A percentile compares a stretch with the other conserved stretches of the same genome.
phyloP scores from a whole-genome alignment of 2,797 vertebrate species.

The Meriones psammophilus region DNA sequence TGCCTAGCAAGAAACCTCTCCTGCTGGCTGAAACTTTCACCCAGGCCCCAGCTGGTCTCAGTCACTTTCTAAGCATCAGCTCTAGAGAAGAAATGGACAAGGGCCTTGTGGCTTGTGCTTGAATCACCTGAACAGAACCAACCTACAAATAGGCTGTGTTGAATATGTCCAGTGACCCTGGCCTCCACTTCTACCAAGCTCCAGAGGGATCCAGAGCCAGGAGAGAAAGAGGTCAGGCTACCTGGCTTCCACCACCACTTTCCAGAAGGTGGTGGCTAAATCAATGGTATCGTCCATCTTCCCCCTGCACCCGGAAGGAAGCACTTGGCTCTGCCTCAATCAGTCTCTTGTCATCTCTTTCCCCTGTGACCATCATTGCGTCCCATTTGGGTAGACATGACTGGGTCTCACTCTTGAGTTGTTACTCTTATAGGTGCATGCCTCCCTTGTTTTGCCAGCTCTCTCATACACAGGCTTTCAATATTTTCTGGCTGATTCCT shows the following conservation, averaged over 20 bases:
- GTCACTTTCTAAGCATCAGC: not conserved
- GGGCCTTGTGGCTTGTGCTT: not conserved
- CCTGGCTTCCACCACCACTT: not conserved
- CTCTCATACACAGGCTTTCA: not conserved
- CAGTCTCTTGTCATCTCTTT: not conserved
- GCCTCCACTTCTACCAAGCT: not conserved
- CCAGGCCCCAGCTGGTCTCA: no score
- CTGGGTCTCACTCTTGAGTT: not conserved
- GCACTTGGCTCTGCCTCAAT: not conserved
- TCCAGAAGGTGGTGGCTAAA: not conserved
- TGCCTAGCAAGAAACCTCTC: not conserved
- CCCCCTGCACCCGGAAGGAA: no score
- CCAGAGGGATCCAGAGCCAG: not conserved
- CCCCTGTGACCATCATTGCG: not conserved
- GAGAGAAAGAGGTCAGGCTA: not conserved
- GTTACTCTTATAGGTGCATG: not conserved
- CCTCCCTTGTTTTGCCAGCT: not conserved
- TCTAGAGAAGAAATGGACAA: not conserved
- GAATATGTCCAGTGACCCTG: not conserved
- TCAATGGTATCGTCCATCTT: not conserved
- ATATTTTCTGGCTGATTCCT: not conserved
- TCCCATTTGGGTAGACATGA: not conserved
- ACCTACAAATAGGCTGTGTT: not conserved
- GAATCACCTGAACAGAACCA: not conserved
- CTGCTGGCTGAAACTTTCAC: not conserved